Evolutionary conservation across 2,797 vertebrate genomes (phyloP).

Genomic region (Ctenochaetus hawaiiensis): DNA sequence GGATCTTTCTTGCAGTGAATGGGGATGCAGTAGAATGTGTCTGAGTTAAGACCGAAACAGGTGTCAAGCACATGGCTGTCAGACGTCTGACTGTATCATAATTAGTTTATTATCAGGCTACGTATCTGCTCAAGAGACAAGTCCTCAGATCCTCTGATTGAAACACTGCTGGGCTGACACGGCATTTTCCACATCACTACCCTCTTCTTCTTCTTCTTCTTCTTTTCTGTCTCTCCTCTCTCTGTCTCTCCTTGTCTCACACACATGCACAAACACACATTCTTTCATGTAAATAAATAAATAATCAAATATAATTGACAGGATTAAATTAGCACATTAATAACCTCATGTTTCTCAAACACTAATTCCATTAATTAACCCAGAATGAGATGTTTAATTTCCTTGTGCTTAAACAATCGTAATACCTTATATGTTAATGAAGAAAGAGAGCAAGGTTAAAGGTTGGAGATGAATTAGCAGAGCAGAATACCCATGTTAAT

Average conservation of each 20-base stretch:
- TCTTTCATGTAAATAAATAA: background rate
- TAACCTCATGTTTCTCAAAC: constrained; percentile 55
- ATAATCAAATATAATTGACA: constrained; percentile 34
- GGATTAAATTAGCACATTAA: constrained; percentile 62
- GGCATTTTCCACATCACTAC: constrained; percentile 57
- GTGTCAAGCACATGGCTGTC: constrained; percentile 45
- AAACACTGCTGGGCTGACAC: constrained; percentile 51
- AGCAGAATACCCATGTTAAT: constrained; percentile 25
- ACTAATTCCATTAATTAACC: constrained; percentile 60
- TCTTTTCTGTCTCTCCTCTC: background rate
- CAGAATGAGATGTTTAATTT: constrained; percentile 58
- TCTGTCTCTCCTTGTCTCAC: constrained; percentile 22
- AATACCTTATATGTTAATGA: constrained; percentile 28
- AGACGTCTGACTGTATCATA: constrained; percentile 57
- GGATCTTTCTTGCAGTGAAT: constrained; percentile 9
- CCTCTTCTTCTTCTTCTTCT: background rate
- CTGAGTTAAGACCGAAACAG: constrained; percentile 22
- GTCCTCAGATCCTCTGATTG: constrained; percentile 53
- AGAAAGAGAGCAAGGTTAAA: constrained; percentile 7
- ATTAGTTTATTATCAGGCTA: constrained; percentile 68
- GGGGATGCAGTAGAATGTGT: background rate
- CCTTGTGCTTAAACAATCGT: constrained; percentile 16
- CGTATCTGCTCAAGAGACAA: constrained; percentile 43
- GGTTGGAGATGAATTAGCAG: constrained; percentile 12
- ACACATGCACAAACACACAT: background rate